Base-by-base conservation (phyloP, 2,888 invertebrate genomes). In the Cenopis cana region DNA sequence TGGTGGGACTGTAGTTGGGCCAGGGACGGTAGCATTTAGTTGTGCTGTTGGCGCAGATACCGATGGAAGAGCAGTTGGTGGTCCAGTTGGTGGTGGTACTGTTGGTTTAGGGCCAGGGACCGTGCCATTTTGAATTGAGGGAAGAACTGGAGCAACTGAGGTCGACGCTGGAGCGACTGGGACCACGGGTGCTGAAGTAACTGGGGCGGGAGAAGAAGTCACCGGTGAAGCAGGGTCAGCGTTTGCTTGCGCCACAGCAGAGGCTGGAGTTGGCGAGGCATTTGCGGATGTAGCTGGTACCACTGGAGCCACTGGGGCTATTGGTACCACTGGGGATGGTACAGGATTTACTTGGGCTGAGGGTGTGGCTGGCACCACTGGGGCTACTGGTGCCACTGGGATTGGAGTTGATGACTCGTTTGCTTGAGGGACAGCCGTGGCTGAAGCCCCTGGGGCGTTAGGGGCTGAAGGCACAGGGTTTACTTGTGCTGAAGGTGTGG, bases 41-140 rank as follows among this genome's bases (percentile, higher is more conserved):
- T 29, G 41, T 18, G 68, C 68, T 6, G 33, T 54, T 55, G 54
- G 68, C n/a, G 54, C 68, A 10, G 36, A 36, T 9, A 61, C 61
- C 18, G 68, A 10, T 49, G 52, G 61, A 5, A n/a, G 46, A 20
- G 33, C 29, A 12, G 68, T 68, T 5, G 68, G 62, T 36, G 62
- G 56, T 14, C 62, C 55, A 10, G 69, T 50, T 12, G 69, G 62
- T n/a, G 62, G 69, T 56, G 20, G 61, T 10, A 64, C 62, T 8
- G 69, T 62, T 17, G 62, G 69, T 56, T 69, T 69, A 5, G 59
- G 52, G 3, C 68, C 68, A 29, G 59, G 68, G 14, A 50, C 64
- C 6, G 17, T 59, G 24, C 41, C 60, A 29, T 41, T 68, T 41
- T 33, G 33, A 56, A 33, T 56, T 29, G 14, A n/a, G 12, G 57